Evolutionary conservation across 1,140 invertebrate species (phyloP), one percentile per base, ranked within the genome.

Genomic region (Chrysomallon squamiferum): DNA sequence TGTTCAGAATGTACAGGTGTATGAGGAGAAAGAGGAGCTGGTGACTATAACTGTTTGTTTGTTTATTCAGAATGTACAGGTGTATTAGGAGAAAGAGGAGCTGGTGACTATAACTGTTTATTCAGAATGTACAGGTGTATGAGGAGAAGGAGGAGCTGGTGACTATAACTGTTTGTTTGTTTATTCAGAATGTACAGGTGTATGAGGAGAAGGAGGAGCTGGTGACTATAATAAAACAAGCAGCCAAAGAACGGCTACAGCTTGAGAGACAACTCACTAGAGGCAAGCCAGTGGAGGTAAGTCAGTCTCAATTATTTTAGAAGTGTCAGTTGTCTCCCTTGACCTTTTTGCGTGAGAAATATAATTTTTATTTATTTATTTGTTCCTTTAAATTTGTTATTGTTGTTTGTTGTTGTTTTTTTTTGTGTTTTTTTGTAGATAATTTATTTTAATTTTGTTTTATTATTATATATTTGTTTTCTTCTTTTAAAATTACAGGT

Each of bases 201-300:
- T 85, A 84, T 73, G 78, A 81, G 50, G 82, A 86, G 62, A 82
- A 82, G 58, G 78, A 79, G 22, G 83, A 86, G 62, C 69, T 87
- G 33, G 83, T 86, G 20, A 81, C 77, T 38, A 85, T 87, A 27
- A 84, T 87, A 59, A 80, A 78, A 79, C 85, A 72, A 47, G 77
- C 81, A 3, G 82, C 83, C 33, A 87, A 87, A 58, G 87, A 88
- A 63, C 67, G 85, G 59, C 71, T 88, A n/a, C 83, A 84, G 60
- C 75, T 88, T 65, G 87, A 88, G 68, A 78, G 84, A 62, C 85
- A 83, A 49, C 33, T 83, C 11, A 75, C 75, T 30, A 76, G 76
- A 50, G 66, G 63, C 54, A 78, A 73, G 66, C 71, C 73, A 41
- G 60, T 52, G 45, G 59, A 71, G 56, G 74, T 75, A 72, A 73